phyloP scores from a whole-genome alignment of 2,888 invertebrate genomes.

The Anthrax anthrax region DNA sequence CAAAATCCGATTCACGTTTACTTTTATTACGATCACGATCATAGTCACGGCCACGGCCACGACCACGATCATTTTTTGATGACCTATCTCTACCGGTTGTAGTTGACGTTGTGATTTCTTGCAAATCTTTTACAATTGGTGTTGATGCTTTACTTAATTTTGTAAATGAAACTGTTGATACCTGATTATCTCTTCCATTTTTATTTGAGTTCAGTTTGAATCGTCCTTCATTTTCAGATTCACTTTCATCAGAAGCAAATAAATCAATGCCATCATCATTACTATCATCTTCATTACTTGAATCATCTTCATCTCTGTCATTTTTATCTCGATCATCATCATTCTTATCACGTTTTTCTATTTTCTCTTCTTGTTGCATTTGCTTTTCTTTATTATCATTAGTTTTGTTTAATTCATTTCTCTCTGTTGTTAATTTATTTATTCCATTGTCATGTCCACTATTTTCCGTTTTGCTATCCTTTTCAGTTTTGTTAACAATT shows the following conservation, averaged over 20 bases:
- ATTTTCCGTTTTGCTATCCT: neutral
- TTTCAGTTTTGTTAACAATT: neutral
- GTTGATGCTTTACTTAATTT: constrained; percentile 12
- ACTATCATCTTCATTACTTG: constrained; percentile 9
- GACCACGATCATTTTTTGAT: neutral
- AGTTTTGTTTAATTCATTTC: neutral
- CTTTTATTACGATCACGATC: constrained; percentile 3
- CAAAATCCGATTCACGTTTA: neutral
- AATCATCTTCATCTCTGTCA: constrained; percentile 8
- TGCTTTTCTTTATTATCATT: neutral
- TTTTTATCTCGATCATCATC: constrained; percentile 9
- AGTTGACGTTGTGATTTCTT: constrained; percentile 8
- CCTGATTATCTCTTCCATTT: constrained; percentile 10
- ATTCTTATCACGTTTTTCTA: constrained; percentile 7
- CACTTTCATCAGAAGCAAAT: constrained; percentile 17
- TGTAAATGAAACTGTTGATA: constrained; percentile 13
- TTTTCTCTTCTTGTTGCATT: constrained; percentile 5
- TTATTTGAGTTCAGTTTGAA: constrained; percentile 14
- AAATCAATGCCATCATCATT: constrained; percentile 16
- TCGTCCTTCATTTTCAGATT: constrained; percentile 17
- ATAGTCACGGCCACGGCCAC: constrained; percentile 1
- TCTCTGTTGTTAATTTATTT: too few relatives aligned
- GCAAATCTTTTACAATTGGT: constrained; percentile 10
- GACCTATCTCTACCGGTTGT: neutral
- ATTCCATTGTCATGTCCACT: too few relatives aligned